phyloP scores from a whole-genome alignment of 1,140 invertebrate genomes.

The Liolophura sinensis region DNA sequence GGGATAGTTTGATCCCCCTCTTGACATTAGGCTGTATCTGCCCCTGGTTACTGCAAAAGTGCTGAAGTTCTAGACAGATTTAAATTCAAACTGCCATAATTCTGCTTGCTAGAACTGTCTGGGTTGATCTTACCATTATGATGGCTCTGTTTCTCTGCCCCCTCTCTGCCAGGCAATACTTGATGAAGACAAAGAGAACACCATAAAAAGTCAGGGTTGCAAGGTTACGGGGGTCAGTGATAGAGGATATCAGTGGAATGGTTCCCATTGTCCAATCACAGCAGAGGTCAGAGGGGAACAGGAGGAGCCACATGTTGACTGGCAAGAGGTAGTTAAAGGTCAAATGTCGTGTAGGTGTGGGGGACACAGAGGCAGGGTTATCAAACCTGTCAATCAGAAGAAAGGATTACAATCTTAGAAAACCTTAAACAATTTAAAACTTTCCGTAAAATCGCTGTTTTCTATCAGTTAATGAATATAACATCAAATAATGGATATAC shows the following conservation, averaged over 20 bases:
- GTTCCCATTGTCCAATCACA: slow-evolving; percentile 99
- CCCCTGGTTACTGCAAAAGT: too few species aligned
- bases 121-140: slow-evolving; percentile 71
- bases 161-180: slow-evolving; percentile 69
- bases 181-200: slow-evolving; percentile 67
- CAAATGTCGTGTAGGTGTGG: slow-evolving; percentile 78
- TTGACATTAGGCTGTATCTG: too few species aligned
- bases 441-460: too few species aligned
- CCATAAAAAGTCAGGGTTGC: slow-evolving; percentile 76
- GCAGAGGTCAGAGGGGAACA: slow-evolving; percentile 87
- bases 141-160: slow-evolving; percentile 75
- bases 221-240: slow-evolving; percentile 83
- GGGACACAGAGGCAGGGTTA: slow-evolving; percentile 85
- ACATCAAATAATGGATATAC: too few species aligned
- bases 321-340: slow-evolving; percentile 92
- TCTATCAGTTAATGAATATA: too few species aligned
- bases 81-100: too few species aligned
- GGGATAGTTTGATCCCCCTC: too few species aligned
- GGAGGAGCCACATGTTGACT: slow-evolving; percentile 86
- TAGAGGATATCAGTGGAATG: slow-evolving; percentile 80
- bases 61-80: too few species aligned
- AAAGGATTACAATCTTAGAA: too few species aligned
- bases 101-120: too few species aligned
- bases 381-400: slow-evolving; percentile 72
- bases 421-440: too few species aligned